Conservation (phyloP, 2,888 invertebrate genomes). For the Plebejus argus region DNA sequence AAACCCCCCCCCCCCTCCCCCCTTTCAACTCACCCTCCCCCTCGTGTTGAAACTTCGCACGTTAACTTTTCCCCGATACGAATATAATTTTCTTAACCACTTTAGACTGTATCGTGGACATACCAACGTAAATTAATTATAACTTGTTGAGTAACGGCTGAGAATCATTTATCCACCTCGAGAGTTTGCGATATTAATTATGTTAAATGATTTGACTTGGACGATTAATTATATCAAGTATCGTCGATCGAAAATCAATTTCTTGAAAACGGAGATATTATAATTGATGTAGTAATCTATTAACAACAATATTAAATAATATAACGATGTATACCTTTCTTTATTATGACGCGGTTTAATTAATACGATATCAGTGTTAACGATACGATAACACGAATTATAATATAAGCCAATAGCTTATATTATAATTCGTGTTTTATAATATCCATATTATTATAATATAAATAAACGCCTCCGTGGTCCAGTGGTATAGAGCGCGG, state of each 20-base stretch:
- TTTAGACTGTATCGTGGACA: slow-evolving; percentile 26
- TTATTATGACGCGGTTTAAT: no score
- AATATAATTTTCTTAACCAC: slow-evolving; percentile 28
- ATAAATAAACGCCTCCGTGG: no score
- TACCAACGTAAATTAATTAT: slow-evolving; percentile 26
- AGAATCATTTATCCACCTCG: not conserved
- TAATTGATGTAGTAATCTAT: not conserved
- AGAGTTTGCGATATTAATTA: slow-evolving; percentile 3
- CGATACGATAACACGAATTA: no score
- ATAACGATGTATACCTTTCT: no score
- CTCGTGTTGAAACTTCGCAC: slow-evolving; percentile 18
- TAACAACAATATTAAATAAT: not conserved
- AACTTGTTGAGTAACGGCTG: slow-evolving; percentile 20
- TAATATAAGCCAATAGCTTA: no score
- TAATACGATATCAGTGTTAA: no score
- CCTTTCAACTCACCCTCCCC: no score
- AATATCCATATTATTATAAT: no score
- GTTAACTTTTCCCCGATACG: slow-evolving; percentile 9
- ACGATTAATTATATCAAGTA: not conserved
- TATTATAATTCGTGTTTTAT: no score
- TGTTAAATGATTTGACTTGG: slow-evolving; percentile 1
- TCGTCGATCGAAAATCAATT: not conserved
- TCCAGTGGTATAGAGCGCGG: no score
- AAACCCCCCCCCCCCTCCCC: not conserved
- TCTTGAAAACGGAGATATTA: not conserved